Base-by-base conservation (phyloP, 2,888 invertebrate species). In the Notodonta ziczac region DNA sequence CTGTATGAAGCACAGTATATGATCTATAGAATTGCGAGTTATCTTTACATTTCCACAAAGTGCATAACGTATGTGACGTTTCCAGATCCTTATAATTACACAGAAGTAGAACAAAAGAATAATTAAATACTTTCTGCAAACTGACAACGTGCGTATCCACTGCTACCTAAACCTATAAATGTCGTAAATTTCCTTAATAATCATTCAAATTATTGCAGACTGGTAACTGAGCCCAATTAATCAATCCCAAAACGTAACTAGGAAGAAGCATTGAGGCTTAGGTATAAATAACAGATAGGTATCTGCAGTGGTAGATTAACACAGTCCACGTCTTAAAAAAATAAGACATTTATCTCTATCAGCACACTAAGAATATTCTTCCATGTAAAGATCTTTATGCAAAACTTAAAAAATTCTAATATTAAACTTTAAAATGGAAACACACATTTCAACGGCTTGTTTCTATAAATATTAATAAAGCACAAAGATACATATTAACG, bases 51-150 rank as follows among this genome's bases (percentile, higher is more conserved):
- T 52, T 52, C 32, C 24, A 16, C 40, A 40, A 55, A 14, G 40
- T 55, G 14, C 55, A 55, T 55, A 40, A 55, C 8, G 14, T 40
- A 55, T 55, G 55, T 52, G 52, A 52, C 52, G 52, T 32, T 52
- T 32, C 24, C 10, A 40, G 14, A 55, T 40, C 39, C 14, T 55
- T 55, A 14, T 55, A 55, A 55, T 55, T 55, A 54, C 4, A 24
- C 52, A 12, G 12, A 14, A 32, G 14, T 16, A 32, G 53, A 53
- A 35, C 42, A 35, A 70, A 66, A 57, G 62, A 69, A 62, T 62
- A 65, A 60, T 72, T 55, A 66, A 69, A 62, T 63, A 66, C 40
- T 61, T 67, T 67, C 55, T 63, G 60, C 54, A 65, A 54, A 60
- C 54, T 50, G 3, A 8, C 56, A 52, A 35, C 50, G 32, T 13